Percentiles rank a stretch among this genome's conserved stretches.
These are phyloP conservation scores for Axis porcinus DNA, from an alignment of 2,113 vertebrate genomes.

Conservation along the genomic window DNA sequence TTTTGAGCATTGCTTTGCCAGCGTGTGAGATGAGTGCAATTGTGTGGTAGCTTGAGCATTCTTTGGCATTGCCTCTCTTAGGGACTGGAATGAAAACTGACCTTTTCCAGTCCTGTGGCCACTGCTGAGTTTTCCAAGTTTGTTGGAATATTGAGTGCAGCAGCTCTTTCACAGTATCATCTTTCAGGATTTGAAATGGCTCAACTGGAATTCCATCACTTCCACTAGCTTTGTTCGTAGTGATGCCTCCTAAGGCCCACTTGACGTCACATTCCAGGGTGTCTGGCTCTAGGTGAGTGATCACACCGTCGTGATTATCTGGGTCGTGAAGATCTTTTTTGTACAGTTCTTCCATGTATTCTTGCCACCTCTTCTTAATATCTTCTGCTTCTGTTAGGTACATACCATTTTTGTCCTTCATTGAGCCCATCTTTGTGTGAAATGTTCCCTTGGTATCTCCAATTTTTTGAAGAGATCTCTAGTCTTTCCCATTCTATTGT, in stretches of 20 bases:
- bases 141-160: background rate
- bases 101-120: background rate
- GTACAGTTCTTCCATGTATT: background rate
- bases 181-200: background rate
- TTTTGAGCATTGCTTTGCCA: background rate
- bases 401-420: background rate
- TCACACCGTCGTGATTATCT: background rate
- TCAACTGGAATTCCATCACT: background rate
- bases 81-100: background rate
- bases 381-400: background rate
- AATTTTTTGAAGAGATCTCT: background rate
- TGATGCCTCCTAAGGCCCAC: background rate
- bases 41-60: background rate
- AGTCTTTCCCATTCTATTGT: background rate
- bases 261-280: background rate
- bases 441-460: background rate
- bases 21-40: fast-evolving
- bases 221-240: background rate
- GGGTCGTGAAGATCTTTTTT: background rate
- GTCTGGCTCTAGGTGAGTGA: background rate
- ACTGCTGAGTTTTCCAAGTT: background rate
- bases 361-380: background rate
- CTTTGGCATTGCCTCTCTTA: background rate
- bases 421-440: background rate
- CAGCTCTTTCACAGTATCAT: background rate